Conservation (phyloP, 2,888 invertebrate species). For the Drosophila kokeensis region DNA sequence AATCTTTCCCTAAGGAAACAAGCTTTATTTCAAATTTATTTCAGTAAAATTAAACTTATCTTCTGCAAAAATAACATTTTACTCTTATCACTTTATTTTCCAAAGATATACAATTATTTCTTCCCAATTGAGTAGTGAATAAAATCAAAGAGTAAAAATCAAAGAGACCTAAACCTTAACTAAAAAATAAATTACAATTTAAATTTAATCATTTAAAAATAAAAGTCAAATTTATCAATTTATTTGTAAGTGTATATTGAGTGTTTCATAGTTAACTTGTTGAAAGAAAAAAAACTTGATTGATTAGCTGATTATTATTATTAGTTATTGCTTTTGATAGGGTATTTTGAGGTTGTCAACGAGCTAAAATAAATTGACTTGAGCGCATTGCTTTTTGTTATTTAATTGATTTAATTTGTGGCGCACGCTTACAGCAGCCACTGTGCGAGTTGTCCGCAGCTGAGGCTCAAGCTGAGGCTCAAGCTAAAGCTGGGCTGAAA, state of each 20-base stretch:
- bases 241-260: not conserved
- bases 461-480: slow-evolving; percentile 2
- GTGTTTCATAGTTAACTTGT: too few relatives aligned
- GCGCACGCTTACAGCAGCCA: slow-evolving; percentile 64
- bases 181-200: not conserved
- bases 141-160: not conserved
- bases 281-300: not conserved
- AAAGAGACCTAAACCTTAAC: too few relatives aligned
- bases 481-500: not conserved
- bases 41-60: not conserved
- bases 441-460: slow-evolving; percentile 36
- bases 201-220: too few relatives aligned
- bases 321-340: slow-evolving; percentile 13
- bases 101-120: not conserved
- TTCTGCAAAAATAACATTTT: not conserved
- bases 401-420: slow-evolving; percentile 74
- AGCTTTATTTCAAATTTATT: not conserved
- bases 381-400: slow-evolving; percentile 37
- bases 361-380: slow-evolving; percentile 3
- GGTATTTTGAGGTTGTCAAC: slow-evolving; percentile 19
- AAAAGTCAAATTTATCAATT: not conserved
- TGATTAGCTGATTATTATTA: not conserved
- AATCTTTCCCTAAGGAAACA: too few relatives aligned
- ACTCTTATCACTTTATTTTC: not conserved
- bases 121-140: not conserved